These are phyloP conservation scores for Blastobasis lacticolella DNA, from an alignment of 2,888 invertebrate species.

Conservation along the genomic window DNA sequence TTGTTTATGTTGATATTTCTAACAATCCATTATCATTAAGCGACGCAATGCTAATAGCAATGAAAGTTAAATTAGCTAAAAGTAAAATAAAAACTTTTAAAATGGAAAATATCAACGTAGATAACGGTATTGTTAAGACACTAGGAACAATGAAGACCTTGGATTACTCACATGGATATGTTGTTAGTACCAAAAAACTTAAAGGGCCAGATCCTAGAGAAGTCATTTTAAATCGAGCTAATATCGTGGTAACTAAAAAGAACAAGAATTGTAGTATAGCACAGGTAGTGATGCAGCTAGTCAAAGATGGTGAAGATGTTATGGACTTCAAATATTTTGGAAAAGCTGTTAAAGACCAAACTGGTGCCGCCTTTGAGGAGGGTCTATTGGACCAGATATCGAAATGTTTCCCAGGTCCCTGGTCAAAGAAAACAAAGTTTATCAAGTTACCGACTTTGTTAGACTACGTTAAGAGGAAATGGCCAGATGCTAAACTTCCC, in stretches of 20 bases:
- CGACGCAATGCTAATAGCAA: constrained; percentile 21
- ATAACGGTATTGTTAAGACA: constrained; percentile 11
- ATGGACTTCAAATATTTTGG: constrained; percentile 20
- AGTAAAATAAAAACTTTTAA: constrained; percentile 23
- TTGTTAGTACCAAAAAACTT: not conserved
- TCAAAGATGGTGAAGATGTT: constrained; percentile 17
- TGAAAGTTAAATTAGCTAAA: constrained; percentile 11
- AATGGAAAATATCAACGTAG: constrained; percentile 24
- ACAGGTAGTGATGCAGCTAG: constrained; percentile 17
- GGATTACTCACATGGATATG: too few relatives aligned
- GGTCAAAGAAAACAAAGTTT: constrained; percentile 20
- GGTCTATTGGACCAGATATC: constrained; percentile 24
- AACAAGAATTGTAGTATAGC: constrained; percentile 24
- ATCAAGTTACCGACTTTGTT: constrained; percentile 22
- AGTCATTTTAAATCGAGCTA: constrained; percentile 23
- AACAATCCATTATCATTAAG: constrained; percentile 21
- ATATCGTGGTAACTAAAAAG: constrained; percentile 18
- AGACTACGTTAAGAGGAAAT: constrained; percentile 36
- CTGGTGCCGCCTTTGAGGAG: constrained; percentile 15
- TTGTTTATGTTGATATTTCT: constrained; percentile 23
- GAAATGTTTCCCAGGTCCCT: constrained; percentile 27
- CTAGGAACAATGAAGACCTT: constrained; percentile 13
- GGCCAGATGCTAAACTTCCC: constrained; percentile 37
- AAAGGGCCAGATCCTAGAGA: constrained; percentile 20
- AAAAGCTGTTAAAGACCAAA: constrained; percentile 11